Percentiles rank a stretch among this genome's conserved stretches.
These are phyloP conservation scores for Labeo catla DNA, from an alignment of 2,113 vertebrate genomes.

Conservation along the genomic window DNA sequence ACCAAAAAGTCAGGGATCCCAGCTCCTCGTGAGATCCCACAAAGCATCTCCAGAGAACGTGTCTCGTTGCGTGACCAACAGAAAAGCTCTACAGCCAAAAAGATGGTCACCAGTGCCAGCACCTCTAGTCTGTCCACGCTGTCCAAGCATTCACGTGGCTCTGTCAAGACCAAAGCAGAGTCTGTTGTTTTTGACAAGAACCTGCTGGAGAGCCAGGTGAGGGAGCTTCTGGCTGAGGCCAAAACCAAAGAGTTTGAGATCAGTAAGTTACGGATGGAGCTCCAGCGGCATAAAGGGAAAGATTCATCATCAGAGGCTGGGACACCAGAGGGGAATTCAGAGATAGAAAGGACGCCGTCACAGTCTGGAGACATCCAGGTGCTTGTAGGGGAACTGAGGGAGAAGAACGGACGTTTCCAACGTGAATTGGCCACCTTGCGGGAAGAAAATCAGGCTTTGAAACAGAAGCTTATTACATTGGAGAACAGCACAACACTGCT, in stretches of 20 bases:
- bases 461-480: slow-evolving; percentile 84
- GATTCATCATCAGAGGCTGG: slow-evolving; percentile 65
- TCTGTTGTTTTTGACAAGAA: slow-evolving; percentile 80
- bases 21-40: slow-evolving; percentile 84
- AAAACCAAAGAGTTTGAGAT: slow-evolving; percentile 95
- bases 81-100: slow-evolving; percentile 75
- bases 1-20: slow-evolving; percentile 92
- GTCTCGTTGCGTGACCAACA: slow-evolving; percentile 80
- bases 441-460: slow-evolving; percentile 88
- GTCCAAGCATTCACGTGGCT: slow-evolving; percentile 81
- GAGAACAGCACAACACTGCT: slow-evolving; percentile 76
- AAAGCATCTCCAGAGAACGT: slow-evolving; percentile 81
- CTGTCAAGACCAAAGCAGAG: slow-evolving; percentile 82
- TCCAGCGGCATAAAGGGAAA: slow-evolving; percentile 84
- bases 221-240: slow-evolving; percentile 90
- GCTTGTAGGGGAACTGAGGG: slow-evolving; percentile 81
- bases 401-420: slow-evolving; percentile 88
- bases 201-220: slow-evolving; percentile 88
- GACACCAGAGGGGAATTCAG: slow-evolving; percentile 62
- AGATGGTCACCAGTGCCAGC: slow-evolving; percentile 85
- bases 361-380: slow-evolving; percentile 75
- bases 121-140: slow-evolving; percentile 85
- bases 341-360: slow-evolving; percentile 51
- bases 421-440: slow-evolving; percentile 83
- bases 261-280: slow-evolving; percentile 86